phyloP scores from a whole-genome alignment of 2,113 vertebrate species.

The Archilochus colubris region DNA sequence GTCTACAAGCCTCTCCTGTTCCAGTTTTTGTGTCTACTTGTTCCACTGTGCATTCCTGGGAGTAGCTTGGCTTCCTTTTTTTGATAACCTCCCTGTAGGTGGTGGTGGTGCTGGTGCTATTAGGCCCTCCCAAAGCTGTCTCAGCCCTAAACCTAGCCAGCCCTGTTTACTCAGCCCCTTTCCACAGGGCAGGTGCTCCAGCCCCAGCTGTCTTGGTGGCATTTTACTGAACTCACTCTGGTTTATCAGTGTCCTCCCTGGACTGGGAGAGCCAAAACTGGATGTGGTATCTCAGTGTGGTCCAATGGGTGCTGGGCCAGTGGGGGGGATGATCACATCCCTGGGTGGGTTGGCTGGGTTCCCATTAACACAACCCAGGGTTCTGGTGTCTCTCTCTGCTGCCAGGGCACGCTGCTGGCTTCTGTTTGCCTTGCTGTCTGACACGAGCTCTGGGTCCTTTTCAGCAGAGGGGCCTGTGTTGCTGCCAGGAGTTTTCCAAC shows the following conservation, averaged over 20 bases:
- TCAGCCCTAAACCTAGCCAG: background rate
- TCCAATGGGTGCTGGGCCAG: background rate
- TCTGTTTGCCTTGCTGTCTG: background rate
- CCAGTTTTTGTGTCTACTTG: background rate
- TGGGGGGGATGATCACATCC: background rate
- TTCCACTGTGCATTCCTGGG: background rate
- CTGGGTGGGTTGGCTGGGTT: background rate
- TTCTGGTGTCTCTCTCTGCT: background rate
- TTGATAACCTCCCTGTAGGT: background rate
- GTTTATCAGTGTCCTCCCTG: background rate
- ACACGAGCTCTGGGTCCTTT: rapidly evolving
- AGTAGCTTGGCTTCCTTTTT: background rate
- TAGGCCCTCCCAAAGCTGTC: background rate
- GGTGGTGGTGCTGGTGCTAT: background rate
- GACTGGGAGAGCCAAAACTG: background rate
- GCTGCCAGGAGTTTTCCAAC: background rate
- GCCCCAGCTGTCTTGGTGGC: background rate
- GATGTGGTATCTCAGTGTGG: background rate
- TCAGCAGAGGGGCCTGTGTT: background rate
- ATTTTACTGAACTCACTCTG: background rate
- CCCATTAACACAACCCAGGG: background rate
- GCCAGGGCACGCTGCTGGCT: background rate
- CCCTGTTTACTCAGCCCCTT: background rate
- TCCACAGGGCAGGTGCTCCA: background rate
- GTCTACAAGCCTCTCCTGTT: background rate